Evolutionary conservation across 2,797 vertebrate species (phyloP).

Genomic region (Valencia hispanica): DNA sequence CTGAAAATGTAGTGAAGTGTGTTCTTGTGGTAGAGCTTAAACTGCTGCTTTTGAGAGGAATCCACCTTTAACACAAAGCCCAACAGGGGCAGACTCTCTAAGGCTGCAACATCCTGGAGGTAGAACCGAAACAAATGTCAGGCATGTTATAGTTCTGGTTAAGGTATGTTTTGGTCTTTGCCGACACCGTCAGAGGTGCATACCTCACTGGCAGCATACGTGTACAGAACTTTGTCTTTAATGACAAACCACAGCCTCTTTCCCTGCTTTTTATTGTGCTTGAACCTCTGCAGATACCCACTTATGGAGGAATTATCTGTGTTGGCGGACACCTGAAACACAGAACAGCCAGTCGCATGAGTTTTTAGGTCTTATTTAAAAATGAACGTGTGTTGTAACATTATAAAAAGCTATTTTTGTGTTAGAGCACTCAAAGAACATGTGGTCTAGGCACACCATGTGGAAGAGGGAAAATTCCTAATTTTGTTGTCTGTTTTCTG

Average conservation of each 20-base stretch:
- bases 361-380: neutral
- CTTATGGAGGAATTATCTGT: slow-evolving; percentile 96
- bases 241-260: slow-evolving; percentile 98
- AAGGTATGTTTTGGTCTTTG: neutral
- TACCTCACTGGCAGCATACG: slow-evolving; percentile 98
- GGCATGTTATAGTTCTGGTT: neutral
- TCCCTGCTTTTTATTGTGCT: slow-evolving; percentile 90
- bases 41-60: slow-evolving; percentile 79
- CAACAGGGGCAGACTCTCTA: slow-evolving; percentile 94
- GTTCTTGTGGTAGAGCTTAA: slow-evolving; percentile 93
- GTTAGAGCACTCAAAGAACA: neutral
- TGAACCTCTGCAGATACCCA: slow-evolving; percentile 93
- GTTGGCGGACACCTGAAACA: slow-evolving; percentile 89
- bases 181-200: slow-evolving; percentile 37
- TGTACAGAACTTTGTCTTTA: slow-evolving; percentile 97
- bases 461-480: neutral
- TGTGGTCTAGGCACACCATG: neutral
- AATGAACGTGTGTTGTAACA: neutral
- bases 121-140: slow-evolving; percentile 6
- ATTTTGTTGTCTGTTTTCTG: neutral
- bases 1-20: slow-evolving; percentile 92
- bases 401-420: neutral
- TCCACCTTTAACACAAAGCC: slow-evolving; percentile 89
- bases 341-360: slow-evolving; percentile 28
- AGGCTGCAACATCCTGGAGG: slow-evolving; percentile 91